A percentile compares a stretch with the other conserved stretches of the same genome.
phyloP scores from a whole-genome alignment of 1,140 invertebrate genomes.

The Drosophila miranda region DNA sequence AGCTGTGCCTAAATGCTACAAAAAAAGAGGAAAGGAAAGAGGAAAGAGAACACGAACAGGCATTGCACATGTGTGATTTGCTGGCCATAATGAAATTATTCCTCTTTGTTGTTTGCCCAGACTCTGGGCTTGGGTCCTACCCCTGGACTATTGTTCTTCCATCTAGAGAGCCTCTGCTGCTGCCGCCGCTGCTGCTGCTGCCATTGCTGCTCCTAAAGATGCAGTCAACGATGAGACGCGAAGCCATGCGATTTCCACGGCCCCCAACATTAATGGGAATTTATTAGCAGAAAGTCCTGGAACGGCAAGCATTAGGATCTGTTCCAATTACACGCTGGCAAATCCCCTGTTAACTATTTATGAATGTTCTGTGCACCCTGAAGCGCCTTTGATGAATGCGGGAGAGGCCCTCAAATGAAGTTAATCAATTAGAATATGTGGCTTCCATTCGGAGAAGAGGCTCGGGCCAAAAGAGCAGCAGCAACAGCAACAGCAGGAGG shows the following conservation, averaged over 20 bases:
- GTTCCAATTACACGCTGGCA: slow-evolving; percentile 2
- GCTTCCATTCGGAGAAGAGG: slow-evolving; percentile 16
- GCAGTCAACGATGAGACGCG: slow-evolving; percentile 26
- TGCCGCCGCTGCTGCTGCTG: too few relatives aligned
- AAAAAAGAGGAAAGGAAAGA: slow-evolving; percentile 35
- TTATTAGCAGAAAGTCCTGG: slow-evolving; percentile 52
- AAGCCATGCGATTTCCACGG: not conserved
- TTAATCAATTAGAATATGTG: slow-evolving; percentile 42
- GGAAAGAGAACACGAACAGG: slow-evolving; percentile 11
- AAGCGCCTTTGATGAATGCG: slow-evolving; percentile 1
- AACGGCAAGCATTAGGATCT: not conserved
- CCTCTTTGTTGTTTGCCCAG: slow-evolving; percentile 36
- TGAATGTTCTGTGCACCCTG: slow-evolving; percentile 3
- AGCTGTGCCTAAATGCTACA: slow-evolving; percentile 65
- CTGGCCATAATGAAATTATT: slow-evolving; percentile 77
- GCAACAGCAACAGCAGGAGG: too few relatives aligned
- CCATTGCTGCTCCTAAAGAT: too few relatives aligned
- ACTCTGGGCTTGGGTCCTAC: not conserved
- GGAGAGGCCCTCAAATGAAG: not conserved
- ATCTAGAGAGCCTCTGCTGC: too few relatives aligned
- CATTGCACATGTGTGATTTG: slow-evolving; percentile 70
- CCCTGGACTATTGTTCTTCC: too few relatives aligned
- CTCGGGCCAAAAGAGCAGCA: not conserved
- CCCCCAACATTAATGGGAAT: slow-evolving; percentile 54
- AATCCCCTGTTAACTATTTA: slow-evolving; percentile 28